Evolutionary conservation across 1,140 invertebrate genomes (phyloP), one percentile per base, ranked within the genome.

Genomic region (Phymorhynchus buccinoides): DNA sequence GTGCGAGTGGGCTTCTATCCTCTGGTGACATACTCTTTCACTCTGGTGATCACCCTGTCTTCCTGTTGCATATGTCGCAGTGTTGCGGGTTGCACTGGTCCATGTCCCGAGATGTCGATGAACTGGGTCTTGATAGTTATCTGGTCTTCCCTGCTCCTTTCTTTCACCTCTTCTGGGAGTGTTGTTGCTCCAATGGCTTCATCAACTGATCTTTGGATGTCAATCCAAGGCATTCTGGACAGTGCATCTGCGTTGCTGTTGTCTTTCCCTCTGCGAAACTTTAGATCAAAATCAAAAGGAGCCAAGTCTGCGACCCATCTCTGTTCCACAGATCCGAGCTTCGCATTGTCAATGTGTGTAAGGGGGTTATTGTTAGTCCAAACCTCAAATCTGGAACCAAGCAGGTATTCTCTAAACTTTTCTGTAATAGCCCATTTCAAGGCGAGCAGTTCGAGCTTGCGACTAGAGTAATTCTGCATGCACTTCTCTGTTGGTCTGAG

Each of bases 231-330:
- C 27, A 35, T 35, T 18, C 84, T 35, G 14, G 77, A 62, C n/a
- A 81, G 84, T 2, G 48, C n/a, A 73, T 86, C 83, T 18, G 82
- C 86, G 37, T 66, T 66, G 18, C 30, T 37, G 71, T 86, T 78
- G 39, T 86, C 30, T 9, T 12, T 37, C 3, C 77, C 86, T 27
- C 48, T 16, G 12, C 77, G 3, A 52, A 80, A 80, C n/a, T 68
- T 62, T 0, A 86, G 52, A n/a, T n/a, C 56, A 30, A 86, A 80
- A 42, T 86, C 52, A 71, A 82, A 84, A 41, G 39, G 42, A 16
- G 86, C 87, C n/a, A 89, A 39, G 66, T 87, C 71, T 35, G 85
- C n/a, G n/a, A 83, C 78, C 88, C 89, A 90, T 41, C 86, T 18
- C 83, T 84, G 85, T 82, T 87, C 86, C 18, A 83, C 85, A 1